Conservation (phyloP, 2,888 invertebrate species). For the Aphodius granarius region DNA sequence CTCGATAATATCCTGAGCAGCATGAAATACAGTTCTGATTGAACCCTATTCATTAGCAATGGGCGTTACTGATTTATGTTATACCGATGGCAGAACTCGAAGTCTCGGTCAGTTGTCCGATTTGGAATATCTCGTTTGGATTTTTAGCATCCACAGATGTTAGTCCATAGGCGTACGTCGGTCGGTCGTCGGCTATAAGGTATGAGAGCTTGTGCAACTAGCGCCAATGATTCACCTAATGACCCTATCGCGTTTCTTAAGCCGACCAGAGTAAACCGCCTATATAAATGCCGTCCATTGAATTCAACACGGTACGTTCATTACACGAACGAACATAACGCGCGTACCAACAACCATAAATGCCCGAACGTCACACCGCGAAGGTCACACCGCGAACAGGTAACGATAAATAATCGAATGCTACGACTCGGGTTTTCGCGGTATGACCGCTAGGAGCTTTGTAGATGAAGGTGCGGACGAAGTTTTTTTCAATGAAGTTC, state of each 20-base stretch:
- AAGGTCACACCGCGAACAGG: background rate
- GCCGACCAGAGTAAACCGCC: background rate
- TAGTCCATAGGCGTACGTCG: too few species aligned
- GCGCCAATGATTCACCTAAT: background rate
- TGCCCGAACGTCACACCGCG: background rate
- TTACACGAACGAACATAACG: background rate
- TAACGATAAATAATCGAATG: background rate
- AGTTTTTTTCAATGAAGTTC: background rate
- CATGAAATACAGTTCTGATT: too few species aligned
- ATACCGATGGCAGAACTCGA: too few species aligned
- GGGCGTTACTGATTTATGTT: too few species aligned
- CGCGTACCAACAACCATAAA: background rate
- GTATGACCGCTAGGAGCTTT: background rate
- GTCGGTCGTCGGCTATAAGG: too few species aligned
- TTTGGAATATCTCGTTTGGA: too few species aligned
- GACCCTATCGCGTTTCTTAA: background rate
- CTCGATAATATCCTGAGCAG: too few species aligned
- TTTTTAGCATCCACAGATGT: too few species aligned
- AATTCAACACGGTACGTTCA: background rate
- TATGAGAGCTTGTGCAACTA: too few species aligned
- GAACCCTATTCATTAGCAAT: too few species aligned
- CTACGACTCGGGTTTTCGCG: background rate
- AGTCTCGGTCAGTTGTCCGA: too few species aligned
- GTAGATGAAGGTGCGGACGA: background rate
- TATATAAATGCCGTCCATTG: background rate